phyloP scores from a whole-genome alignment of 1,140 invertebrate genomes.

The Sminthurinus signatus region DNA sequence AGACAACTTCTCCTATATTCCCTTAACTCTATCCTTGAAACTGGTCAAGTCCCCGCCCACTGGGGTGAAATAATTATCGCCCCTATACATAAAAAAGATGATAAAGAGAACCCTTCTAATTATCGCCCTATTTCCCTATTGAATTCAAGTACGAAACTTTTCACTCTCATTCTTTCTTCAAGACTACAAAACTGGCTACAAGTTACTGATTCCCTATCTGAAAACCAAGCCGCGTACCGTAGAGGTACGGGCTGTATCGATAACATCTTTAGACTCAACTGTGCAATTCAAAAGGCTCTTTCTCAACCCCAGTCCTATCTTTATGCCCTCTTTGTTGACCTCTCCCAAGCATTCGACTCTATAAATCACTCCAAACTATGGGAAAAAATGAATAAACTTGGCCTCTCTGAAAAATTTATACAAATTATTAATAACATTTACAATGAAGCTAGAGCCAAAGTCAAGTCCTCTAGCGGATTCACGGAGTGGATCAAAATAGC shows the following conservation, averaged over 20 bases:
- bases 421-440: background rate
- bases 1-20: background rate
- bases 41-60: background rate
- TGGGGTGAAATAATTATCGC: conserved; percentile 22
- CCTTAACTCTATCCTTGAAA: background rate
- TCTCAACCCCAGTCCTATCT: background rate
- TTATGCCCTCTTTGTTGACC: background rate
- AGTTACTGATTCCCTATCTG: conserved; percentile 24
- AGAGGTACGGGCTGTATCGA: conserved; percentile 36
- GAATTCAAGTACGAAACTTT: conserved; percentile 39
- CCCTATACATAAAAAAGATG: conserved; percentile 39
- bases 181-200: conserved; percentile 37
- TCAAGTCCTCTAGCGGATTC: background rate
- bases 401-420: background rate
- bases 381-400: background rate
- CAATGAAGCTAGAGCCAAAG: background rate
- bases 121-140: conserved; percentile 42
- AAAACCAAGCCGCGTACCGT: conserved; percentile 41
- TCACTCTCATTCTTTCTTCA: conserved; percentile 33
- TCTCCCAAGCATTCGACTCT: background rate
- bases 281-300: background rate
- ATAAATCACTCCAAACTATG: background rate
- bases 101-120: conserved; percentile 30
- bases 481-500: background rate
- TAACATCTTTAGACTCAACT: conserved; percentile 38